Conservation (phyloP, 2,113 vertebrate species). For the Daphoenositta chrysoptera region DNA sequence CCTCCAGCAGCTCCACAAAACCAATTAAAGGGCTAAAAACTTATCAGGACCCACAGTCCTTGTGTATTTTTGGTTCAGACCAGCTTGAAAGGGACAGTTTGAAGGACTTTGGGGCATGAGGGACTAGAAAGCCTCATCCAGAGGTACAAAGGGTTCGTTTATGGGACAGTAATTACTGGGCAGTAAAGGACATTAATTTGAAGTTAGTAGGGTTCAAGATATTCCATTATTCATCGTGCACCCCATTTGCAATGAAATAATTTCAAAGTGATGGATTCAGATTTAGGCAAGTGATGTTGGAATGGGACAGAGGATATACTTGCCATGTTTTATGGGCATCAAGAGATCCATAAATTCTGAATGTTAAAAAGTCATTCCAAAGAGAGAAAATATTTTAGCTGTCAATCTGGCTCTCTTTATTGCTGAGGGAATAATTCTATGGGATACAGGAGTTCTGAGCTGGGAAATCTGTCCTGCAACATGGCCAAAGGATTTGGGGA, state of each 20-base stretch:
- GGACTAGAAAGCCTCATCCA: neutral
- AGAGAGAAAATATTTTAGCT: slow-evolving; percentile 41
- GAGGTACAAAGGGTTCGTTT: neutral
- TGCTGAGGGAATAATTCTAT: neutral
- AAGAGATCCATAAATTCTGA: slow-evolving; percentile 11
- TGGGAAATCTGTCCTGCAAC: neutral
- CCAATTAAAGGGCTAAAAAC: neutral
- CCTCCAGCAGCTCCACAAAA: neutral
- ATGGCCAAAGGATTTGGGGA: neutral
- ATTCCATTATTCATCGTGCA: neutral
- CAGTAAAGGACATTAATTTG: neutral
- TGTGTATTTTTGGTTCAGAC: neutral
- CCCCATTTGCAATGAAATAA: neutral
- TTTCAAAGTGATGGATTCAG: slow-evolving; percentile 46
- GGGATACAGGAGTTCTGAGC: neutral
- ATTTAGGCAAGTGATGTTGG: neutral
- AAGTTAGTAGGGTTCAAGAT: slow-evolving; percentile 11
- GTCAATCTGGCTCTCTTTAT: neutral
- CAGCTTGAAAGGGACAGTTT: neutral
- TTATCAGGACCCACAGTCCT: neutral
- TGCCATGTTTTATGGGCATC: neutral
- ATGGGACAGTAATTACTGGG: slow-evolving; percentile 45
- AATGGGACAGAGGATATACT: neutral
- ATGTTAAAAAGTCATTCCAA: neutral
- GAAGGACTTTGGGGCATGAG: neutral